phyloP scores from a whole-genome alignment of 2,113 vertebrate genomes.

The Ancistrus triradiatus region DNA sequence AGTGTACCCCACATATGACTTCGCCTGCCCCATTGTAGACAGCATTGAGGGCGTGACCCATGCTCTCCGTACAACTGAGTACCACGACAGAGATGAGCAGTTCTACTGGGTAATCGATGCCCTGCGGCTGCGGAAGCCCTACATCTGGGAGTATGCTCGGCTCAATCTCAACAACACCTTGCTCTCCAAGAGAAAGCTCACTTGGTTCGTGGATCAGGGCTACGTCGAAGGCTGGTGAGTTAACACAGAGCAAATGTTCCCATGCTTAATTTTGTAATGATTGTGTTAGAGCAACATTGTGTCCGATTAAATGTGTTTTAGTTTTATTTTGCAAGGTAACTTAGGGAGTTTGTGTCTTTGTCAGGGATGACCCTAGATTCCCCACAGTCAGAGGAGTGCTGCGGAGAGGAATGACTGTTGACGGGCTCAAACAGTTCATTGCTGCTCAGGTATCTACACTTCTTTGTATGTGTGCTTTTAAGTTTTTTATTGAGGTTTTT shows the following conservation, averaged over 20 bases:
- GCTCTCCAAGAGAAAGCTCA: slow-evolving; percentile 94
- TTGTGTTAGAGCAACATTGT: not conserved
- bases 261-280: no score
- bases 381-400: slow-evolving; percentile 96
- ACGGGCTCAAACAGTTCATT: slow-evolving; percentile 96
- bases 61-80: slow-evolving; percentile 93
- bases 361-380: slow-evolving; percentile 95
- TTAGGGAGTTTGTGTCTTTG: not conserved
- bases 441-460: slow-evolving; percentile 82
- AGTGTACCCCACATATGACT: slow-evolving; percentile 94
- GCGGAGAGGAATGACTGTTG: slow-evolving; percentile 96
- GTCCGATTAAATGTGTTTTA: not conserved
- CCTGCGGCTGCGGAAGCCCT: slow-evolving; percentile 83
- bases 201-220: slow-evolving; percentile 95
- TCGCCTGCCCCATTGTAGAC: slow-evolving; percentile 97
- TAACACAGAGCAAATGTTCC: not conserved
- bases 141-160: slow-evolving; percentile 94
- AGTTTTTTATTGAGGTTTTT: not conserved
- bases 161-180: slow-evolving; percentile 98
- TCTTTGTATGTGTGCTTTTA: not conserved
- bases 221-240: slow-evolving; percentile 95
- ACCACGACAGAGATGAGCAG: slow-evolving; percentile 95
- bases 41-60: slow-evolving; percentile 95
- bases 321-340: not conserved
- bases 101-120: slow-evolving; percentile 94